phyloP scores from a whole-genome alignment of 2,113 vertebrate species.

The Pituophis catenifer region DNA sequence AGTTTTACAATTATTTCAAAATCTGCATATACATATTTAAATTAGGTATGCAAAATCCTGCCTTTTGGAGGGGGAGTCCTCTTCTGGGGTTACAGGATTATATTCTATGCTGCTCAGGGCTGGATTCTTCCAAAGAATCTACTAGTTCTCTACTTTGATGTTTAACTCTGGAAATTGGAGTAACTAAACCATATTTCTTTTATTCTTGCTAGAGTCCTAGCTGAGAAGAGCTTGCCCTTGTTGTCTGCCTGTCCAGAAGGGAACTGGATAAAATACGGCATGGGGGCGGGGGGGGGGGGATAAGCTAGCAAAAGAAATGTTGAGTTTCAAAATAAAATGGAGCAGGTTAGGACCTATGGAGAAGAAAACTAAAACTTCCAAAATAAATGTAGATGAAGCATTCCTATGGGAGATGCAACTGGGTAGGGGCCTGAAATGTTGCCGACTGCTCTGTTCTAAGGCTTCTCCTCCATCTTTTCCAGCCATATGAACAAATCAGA shows the following conservation, averaged over 20 bases:
- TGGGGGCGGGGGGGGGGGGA: background rate
- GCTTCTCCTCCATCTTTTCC: background rate
- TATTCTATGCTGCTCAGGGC: background rate
- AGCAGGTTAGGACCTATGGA: background rate
- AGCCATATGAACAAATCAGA: background rate
- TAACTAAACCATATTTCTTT: slow-evolving; percentile 2
- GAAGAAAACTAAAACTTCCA: background rate
- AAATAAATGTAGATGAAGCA: background rate
- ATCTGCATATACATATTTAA: background rate
- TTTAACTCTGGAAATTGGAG: background rate
- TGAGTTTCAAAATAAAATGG: background rate
- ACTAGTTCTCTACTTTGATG: background rate
- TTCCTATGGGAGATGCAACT: background rate
- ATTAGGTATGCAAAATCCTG: background rate
- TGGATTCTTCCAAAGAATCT: background rate
- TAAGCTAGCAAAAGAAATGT: background rate
- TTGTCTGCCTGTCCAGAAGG: background rate
- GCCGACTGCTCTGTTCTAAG: background rate
- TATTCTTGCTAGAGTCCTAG: background rate
- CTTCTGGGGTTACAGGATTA: background rate
- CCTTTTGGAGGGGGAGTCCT: background rate
- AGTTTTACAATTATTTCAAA: background rate
- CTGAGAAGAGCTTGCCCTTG: background rate
- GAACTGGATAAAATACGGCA: background rate
- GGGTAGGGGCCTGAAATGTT: background rate